Conservation (phyloP, 2,113 vertebrate species). For the Bubo bubo region DNA sequence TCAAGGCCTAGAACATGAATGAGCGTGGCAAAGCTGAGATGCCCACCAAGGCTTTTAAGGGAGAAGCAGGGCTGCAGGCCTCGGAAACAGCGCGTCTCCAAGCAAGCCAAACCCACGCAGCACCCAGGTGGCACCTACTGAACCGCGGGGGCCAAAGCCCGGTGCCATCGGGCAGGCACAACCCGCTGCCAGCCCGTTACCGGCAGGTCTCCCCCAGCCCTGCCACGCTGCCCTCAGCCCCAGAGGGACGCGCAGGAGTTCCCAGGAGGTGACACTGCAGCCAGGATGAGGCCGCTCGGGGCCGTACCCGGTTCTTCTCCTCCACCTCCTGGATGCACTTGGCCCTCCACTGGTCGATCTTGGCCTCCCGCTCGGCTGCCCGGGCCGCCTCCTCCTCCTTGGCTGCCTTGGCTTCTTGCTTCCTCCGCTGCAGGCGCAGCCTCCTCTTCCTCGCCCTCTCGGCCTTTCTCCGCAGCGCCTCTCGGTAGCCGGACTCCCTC, state of each 20-base stretch:
- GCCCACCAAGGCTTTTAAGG: not conserved
- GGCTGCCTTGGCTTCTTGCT: conserved; percentile 62
- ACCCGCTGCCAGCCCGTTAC: fast-evolving
- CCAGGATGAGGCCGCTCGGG: fast-evolving
- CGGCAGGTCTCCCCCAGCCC: fast-evolving
- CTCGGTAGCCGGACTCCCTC: conserved; percentile 48
- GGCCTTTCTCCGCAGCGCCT: conserved; percentile 66
- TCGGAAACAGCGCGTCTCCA: fast-evolving
- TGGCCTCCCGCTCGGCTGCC: conserved; percentile 78
- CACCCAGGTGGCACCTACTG: not conserved
- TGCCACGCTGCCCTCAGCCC: not conserved
- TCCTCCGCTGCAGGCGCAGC: conserved; percentile 69
- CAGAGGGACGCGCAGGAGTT: too few species aligned
- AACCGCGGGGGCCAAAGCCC: fast-evolving
- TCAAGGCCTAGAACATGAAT: fast-evolving
- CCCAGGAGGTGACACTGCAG: fast-evolving
- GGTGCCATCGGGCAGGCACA: fast-evolving
- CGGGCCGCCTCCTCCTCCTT: conserved; percentile 61
- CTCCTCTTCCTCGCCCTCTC: conserved; percentile 73
- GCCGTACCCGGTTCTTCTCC: conserved; percentile 87
- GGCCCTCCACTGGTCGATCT: conserved; percentile 85
- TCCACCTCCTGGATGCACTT: conserved; percentile 85
- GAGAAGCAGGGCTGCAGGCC: not conserved
- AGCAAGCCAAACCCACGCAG: fast-evolving
- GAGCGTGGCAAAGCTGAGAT: not conserved